phyloP scores from a whole-genome alignment of 2,113 vertebrate species.

The Heterotilapia buettikoferi region DNA sequence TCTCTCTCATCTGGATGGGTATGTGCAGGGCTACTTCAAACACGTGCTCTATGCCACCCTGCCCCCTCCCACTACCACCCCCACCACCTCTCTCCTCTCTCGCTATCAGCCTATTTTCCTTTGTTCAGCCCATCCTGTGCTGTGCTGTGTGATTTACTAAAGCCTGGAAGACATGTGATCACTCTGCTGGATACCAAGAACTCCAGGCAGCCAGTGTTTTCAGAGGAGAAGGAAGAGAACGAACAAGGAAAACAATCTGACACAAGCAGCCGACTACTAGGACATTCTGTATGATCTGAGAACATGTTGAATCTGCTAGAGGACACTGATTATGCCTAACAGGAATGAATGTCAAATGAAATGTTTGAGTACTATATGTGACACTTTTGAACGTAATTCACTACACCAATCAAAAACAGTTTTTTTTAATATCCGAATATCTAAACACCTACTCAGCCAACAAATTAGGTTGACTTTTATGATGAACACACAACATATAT shows the following conservation, averaged over 20 bases:
- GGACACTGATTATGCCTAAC: not conserved
- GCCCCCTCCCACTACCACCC: not conserved
- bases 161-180: constrained; percentile 60
- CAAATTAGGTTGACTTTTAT: not conserved
- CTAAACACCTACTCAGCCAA: not conserved
- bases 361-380: not conserved
- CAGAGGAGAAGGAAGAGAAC: constrained; percentile 38
- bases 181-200: constrained; percentile 60
- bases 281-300: constrained; percentile 42
- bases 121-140: constrained; percentile 39
- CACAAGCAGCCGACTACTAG: constrained; percentile 21
- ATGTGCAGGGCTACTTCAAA: constrained; percentile 48
- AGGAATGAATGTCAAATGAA: not conserved
- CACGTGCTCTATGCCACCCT: constrained; percentile 52
- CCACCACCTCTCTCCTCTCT: constrained; percentile 5
- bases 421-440: not conserved
- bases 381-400: not conserved
- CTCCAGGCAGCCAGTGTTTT: constrained; percentile 52
- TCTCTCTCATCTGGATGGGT: constrained; percentile 53
- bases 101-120: constrained; percentile 42
- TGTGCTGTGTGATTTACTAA: constrained; percentile 42
- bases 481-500: not conserved
- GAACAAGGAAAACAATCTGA: constrained; percentile 62
- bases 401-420: not conserved
- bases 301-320: not conserved